Percentiles rank a stretch among this genome's conserved stretches.
phyloP scores from a whole-genome alignment of 92 coral and sea anemone genomes.

The Umimayanthus chanpuru region DNA sequence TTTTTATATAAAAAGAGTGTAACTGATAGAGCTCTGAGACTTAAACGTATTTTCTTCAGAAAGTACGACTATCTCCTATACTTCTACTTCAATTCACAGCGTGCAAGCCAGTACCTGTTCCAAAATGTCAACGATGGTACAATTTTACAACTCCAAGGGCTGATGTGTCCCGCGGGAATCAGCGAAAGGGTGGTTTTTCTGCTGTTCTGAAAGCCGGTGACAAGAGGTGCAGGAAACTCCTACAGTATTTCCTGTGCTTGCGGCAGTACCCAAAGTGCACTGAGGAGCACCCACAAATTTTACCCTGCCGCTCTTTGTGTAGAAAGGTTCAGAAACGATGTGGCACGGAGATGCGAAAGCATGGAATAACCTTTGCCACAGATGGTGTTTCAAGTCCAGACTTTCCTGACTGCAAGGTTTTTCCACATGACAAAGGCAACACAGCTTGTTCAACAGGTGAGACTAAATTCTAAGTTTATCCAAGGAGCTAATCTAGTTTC shows the following conservation, averaged over 20 bases:
- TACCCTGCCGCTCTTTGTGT: conserved; percentile 33
- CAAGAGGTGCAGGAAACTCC: conserved; percentile 4
- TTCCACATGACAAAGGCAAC: background rate
- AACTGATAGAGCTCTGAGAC: background rate
- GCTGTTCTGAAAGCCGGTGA: background rate
- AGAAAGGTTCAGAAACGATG: conserved; percentile 15
- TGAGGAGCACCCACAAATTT: background rate
- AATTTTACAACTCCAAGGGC: background rate
- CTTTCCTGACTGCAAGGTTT: conserved; percentile 1
- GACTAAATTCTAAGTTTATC: background rate
- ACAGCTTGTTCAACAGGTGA: conserved; percentile 7
- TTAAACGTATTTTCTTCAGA: background rate
- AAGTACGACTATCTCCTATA: background rate
- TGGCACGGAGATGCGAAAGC: background rate
- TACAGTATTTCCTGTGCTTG: conserved; percentile 10
- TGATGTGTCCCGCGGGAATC: background rate
- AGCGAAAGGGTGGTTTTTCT: background rate
- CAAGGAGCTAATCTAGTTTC: too few relatives aligned
- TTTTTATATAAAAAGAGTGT: too few relatives aligned
- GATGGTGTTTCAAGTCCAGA: background rate
- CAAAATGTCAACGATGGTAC: background rate
- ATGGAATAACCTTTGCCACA: background rate
- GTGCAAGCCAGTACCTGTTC: background rate
- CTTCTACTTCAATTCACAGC: background rate
- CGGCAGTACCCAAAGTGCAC: conserved; percentile 8